Evolutionary conservation across 2,113 vertebrate genomes (phyloP), one percentile per base, ranked within the genome.

Genomic region (Pyrgilauda ruficollis): DNA sequence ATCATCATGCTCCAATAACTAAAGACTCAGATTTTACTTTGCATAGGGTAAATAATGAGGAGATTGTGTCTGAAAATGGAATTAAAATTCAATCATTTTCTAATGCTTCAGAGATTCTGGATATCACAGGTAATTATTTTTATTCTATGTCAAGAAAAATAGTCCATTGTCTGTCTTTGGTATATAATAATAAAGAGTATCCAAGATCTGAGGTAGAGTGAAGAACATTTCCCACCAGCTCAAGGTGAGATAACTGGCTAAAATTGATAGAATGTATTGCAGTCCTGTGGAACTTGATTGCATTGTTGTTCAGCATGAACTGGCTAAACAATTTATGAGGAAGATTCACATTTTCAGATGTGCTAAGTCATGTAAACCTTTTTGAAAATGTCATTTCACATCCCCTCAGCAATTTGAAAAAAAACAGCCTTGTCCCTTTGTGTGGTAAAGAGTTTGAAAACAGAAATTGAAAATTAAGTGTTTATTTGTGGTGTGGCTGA

Each of bases 91-190:
- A 98, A 87, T 97, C 98, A 90, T 97, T 98, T 62, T 96, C 98
- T 91, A 84, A 98, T 97, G 94, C 94, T 95, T 98, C 98, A 80
- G 98, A 97, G 83, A 96, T 97, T 69, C 96, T 98, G 94, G 93
- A 95, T 96, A 70, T 97, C 95, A 97, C 98, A 98, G 99, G 99
- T 99, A 97, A 97, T 96, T 96, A 55, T 61, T 80, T 82, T 93
- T 97, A 90, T 26, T 81, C 47, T 94, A 33, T 96, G 97, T 96
- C 72, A 81, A 94, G 75, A 94, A 93, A 85, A 61, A 53, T 11
- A 89, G 80, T 84, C 30, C 23, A 7, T 41, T 86, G 22, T 67
- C 35, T 92, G 35, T 62, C 24, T 91, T 74, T 72, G n/a, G 16
- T 90, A 15, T 73, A 15, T 84, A 72, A 72, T 89, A 84, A 84